Conservation (phyloP, 1,140 invertebrate species). For the Pygmarrhopalites habei region DNA sequence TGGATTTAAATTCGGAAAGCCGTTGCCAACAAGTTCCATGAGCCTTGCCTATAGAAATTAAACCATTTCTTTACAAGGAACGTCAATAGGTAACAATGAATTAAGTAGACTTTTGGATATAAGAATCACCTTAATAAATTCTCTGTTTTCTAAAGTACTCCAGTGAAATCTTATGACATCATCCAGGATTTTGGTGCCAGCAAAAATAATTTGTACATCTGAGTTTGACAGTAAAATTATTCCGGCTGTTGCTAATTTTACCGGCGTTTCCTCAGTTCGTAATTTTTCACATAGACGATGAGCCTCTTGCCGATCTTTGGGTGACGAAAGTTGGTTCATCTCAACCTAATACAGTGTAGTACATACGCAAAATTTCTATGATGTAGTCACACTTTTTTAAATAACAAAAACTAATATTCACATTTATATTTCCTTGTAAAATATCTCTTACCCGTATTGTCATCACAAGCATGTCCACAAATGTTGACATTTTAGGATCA, state of each 20-base stretch:
- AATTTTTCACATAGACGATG: constrained; percentile 23
- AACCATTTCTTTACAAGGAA: too few species aligned
- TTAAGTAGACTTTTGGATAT: too few species aligned
- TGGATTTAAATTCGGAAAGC: constrained; percentile 5
- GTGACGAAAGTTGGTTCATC: constrained; percentile 4
- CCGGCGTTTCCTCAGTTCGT: neutral
- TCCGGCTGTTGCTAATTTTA: constrained; percentile 14
- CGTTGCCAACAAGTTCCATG: constrained; percentile 19
- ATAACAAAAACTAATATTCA: too few species aligned
- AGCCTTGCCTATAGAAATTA: constrained; percentile 17
- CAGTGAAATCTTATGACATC: constrained; percentile 27
- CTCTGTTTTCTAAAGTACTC: constrained; percentile 14
- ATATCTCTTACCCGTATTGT: too few species aligned
- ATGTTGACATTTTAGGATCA: too few species aligned
- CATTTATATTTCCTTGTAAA: too few species aligned
- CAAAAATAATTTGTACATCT: constrained; percentile 17
- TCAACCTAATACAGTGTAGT: constrained; percentile 9
- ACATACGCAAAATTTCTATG: too few species aligned
- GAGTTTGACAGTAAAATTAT: constrained; percentile 9
- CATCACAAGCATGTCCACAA: too few species aligned
- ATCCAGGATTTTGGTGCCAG: constrained; percentile 26
- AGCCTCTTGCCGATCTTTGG: constrained; percentile 13
- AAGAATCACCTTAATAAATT: constrained; percentile 21
- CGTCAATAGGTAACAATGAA: too few species aligned
- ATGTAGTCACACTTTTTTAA: too few species aligned